A percentile compares a stretch with the other conserved stretches of the same genome.
These are phyloP conservation scores for Aplocera efformata DNA, from an alignment of 2,888 invertebrate species.

Conservation along the genomic window DNA sequence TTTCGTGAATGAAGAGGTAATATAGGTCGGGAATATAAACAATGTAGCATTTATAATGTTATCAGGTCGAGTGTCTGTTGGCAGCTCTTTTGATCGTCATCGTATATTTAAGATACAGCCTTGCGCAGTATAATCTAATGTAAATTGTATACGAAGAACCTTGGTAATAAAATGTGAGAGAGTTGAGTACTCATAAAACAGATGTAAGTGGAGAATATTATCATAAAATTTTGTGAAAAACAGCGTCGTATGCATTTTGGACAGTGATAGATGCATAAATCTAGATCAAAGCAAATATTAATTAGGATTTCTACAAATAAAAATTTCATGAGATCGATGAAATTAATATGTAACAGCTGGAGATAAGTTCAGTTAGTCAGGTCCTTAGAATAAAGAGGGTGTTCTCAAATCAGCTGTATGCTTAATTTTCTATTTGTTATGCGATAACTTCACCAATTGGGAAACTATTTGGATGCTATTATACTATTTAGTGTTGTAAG, in stretches of 20 bases:
- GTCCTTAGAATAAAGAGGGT: too few relatives aligned
- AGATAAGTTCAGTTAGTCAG: too few relatives aligned
- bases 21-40: slow-evolving; percentile 40
- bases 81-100: slow-evolving; percentile 41
- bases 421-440: too few relatives aligned
- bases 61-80: slow-evolving; percentile 49
- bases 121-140: slow-evolving; percentile 23
- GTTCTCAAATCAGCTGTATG: too few relatives aligned
- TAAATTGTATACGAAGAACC: slow-evolving; percentile 9
- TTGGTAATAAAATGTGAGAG: slow-evolving; percentile 15
- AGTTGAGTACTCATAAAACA: slow-evolving; percentile 7
- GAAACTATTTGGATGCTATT: too few relatives aligned
- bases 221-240: not conserved
- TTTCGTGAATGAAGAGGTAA: slow-evolving; percentile 56
- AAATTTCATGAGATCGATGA: too few relatives aligned
- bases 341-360: too few relatives aligned
- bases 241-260: not conserved
- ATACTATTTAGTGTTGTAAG: too few relatives aligned
- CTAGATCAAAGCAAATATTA: not conserved
- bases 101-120: slow-evolving; percentile 33
- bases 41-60: slow-evolving; percentile 35
- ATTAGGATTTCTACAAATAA: too few relatives aligned
- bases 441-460: too few relatives aligned
- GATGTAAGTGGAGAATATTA: slow-evolving; percentile 1
- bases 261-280: too few relatives aligned